Evolutionary conservation across 2,113 vertebrate genomes (phyloP), one percentile per base, ranked within the genome.

Genomic region (Dolichotis patagonum): DNA sequence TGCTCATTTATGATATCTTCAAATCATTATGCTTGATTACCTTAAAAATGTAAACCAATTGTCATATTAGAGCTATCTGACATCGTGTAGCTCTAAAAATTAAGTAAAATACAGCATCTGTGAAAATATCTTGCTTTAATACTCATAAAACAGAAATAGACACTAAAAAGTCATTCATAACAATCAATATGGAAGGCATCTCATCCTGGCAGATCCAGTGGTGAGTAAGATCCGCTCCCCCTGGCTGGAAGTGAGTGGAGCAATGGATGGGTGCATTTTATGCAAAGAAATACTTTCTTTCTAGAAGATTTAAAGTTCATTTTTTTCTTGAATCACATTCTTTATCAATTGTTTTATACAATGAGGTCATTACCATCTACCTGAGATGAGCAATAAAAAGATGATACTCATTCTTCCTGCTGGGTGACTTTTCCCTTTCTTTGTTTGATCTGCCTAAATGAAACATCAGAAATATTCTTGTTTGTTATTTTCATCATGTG

Each of bases 311-410:
- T 73, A 41, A 93, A 46, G 10, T 85, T 71, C 28, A 63, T 65
- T 32, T 88, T 85, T 71, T 81, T 87, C 62, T 88, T 83, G 32
- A 82, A 91, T 91, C 75, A 32, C n/a, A 85, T 62, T 93, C 19
- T 8, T 16, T 65, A 69, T 77, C 71, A 89, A 71, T 85, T 93
- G 83, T 6, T 92, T 88, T 78, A 81, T 71, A 43, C 32, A 85
- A 52, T 82, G 46, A 88, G 35, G 19, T 87, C 85, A 85, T 88
- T 88, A 60, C 75, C 60, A 90, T 54, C 16, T 60, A 41, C 89
- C 90, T 92, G 10, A 54, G 71, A 22, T 54, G 41, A 97, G 60
- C 73, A 67, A 85, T 94, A 90, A 82, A 38, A n/a, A 87, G 41
- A 83, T 41, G 16, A 30, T 65, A 43, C 60, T 58, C 43, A 20